Base-by-base conservation (phyloP, 53 echinoderm and acorn worm species). In the Hippasteria phrygiana region DNA sequence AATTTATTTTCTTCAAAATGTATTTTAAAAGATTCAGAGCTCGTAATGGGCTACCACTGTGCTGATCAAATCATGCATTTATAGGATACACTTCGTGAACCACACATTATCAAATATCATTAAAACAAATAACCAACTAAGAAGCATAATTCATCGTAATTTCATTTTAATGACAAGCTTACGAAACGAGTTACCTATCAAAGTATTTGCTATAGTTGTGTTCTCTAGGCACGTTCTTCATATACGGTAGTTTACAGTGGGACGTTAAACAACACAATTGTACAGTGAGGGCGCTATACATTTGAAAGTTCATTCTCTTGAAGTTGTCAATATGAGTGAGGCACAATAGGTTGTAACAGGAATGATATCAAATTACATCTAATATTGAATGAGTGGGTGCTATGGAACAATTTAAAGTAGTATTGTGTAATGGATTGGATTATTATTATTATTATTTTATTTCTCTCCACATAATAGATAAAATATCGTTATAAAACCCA, bases 141-240 rank as follows among this genome's bases (percentile, higher is more conserved):
- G 7, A 79, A 56, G n/a, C n/a, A 79, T 59, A 28, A 34, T 50
- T 48, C 76, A 50, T 53, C 16, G 29, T 24, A 76, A 76, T 31
- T 55, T 55, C 20, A 22, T 78, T 82, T 82, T 66, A 65, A 82
- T 82, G 43, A 82, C 18, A 65, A 16, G 31, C 46, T 65, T 82
- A 82, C 45, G 31, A 65, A 78, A 59, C 33, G 38, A 78, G 59
- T 78, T n/a, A 37, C 78, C 59, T 51, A 78, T 40, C 55, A 64
- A 82, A 82, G n/a, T 62, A 43, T 35, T 82, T 82, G 82, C 82
- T 82, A 82, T 82, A 82, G 82, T 73, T 22, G 73, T 80, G 39
- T 33, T 82, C 1, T 17, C 45, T 82, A 82, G 82, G 82, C 82
- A 82, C 82, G 46, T 82, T 13, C 17, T 65, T 65, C 33, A 27